A percentile compares a stretch with the other conserved stretches of the same genome.
Evolutionary conservation across 1,140 invertebrate species (phyloP).

Genomic region (Helicorthomorpha holstii): DNA sequence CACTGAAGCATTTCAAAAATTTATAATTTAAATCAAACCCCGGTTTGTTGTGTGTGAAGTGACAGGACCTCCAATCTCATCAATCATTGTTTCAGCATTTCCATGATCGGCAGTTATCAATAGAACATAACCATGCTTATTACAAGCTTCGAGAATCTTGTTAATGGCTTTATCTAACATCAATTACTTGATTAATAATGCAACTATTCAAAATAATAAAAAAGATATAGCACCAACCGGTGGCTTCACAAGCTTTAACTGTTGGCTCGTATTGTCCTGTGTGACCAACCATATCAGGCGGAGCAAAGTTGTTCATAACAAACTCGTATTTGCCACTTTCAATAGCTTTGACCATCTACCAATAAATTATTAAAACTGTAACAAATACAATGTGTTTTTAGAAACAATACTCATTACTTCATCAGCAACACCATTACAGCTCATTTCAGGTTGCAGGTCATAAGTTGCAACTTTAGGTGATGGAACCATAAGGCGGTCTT

Average conservation of each 20-base stretch:
- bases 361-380: too few relatives aligned
- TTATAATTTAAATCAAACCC: constrained; percentile 9
- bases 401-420: constrained; percentile 15
- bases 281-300: constrained; percentile 33
- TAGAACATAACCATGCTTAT: constrained; percentile 25
- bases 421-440: constrained; percentile 24
- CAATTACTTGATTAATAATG: too few relatives aligned
- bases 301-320: constrained; percentile 34
- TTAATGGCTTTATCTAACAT: constrained; percentile 22
- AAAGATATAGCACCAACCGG: constrained; percentile 21
- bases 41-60: constrained; percentile 31
- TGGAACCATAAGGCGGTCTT: constrained; percentile 30
- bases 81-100: constrained; percentile 31
- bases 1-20: constrained; percentile 9
- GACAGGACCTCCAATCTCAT: constrained; percentile 25
- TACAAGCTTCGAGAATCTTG: constrained; percentile 24
- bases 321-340: constrained; percentile 25
- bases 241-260: constrained; percentile 28
- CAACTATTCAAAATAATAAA: too few relatives aligned
- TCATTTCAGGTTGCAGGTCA: constrained; percentile 32
- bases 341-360: constrained; percentile 25
- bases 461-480: constrained; percentile 34
- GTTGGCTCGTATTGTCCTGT: constrained; percentile 31
- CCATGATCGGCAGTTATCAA: constrained; percentile 31
- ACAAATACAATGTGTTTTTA: neutral